phyloP scores from a whole-genome alignment of 2,797 vertebrate genomes.

The Melanogrammus aeglefinus region DNA sequence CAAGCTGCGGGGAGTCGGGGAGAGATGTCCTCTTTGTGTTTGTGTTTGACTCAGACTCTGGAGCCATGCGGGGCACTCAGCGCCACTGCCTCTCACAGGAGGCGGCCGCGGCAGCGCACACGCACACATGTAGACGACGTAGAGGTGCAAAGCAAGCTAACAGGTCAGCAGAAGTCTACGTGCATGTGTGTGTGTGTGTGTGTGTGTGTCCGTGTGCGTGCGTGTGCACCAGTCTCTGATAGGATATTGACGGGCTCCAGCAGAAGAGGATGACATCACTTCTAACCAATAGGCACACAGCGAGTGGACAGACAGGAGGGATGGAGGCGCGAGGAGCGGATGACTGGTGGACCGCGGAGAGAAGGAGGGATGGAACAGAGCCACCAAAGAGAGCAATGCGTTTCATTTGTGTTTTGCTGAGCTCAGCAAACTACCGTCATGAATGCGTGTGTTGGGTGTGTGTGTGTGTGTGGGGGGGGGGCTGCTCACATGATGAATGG shows the following conservation, averaged over 20 bases:
- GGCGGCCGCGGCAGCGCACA: background rate
- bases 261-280: slow-evolving; percentile 72
- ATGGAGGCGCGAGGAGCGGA: slow-evolving; percentile 39
- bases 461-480: slow-evolving; percentile 21
- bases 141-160: slow-evolving; percentile 19
- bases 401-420: slow-evolving; percentile 71
- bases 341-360: slow-evolving; percentile 18
- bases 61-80: no score
- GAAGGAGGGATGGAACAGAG: slow-evolving; percentile 15
- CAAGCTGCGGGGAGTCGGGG: no score
- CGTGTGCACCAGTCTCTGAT: slow-evolving; percentile 58
- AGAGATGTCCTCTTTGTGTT: no score
- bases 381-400: slow-evolving; percentile 43
- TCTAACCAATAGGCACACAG: slow-evolving; percentile 58
- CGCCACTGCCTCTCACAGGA: no score
- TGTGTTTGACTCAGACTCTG: no score
- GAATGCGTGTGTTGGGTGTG: slow-evolving; percentile 1
- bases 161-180: slow-evolving; percentile 53
- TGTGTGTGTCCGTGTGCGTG: slow-evolving; percentile 40
- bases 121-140: background rate
- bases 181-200: slow-evolving; percentile 4
- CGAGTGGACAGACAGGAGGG: slow-evolving; percentile 26
- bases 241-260: slow-evolving; percentile 70
- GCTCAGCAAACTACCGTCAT: slow-evolving; percentile 59
- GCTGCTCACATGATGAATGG: slow-evolving; percentile 43